Base-by-base conservation (phyloP, 2,888 invertebrate species). In the Pristionchus japonicus region DNA sequence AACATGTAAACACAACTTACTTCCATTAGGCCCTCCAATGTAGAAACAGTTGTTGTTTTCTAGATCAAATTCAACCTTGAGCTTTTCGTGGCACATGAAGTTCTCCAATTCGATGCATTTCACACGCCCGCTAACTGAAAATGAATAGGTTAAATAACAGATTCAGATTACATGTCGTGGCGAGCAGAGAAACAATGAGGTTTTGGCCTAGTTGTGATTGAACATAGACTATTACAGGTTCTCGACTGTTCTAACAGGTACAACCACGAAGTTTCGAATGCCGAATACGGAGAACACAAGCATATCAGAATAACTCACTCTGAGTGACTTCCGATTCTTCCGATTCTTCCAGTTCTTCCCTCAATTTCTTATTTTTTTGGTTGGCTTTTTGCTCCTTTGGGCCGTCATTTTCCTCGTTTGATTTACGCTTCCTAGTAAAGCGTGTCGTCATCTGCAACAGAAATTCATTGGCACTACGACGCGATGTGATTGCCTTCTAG, bases 81-180 rank as follows among this genome's bases (percentile, higher is more conserved):
- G 96, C 93, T 96, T 96, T 64, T 96, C 96, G 94, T 98, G 98
- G 93, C 98, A 98, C 97, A 98, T 98, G 94, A 98, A 98, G 95
- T 98, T 98, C 88, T 96, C 96, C 82, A 98, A 95, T 17, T 92
- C 91, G n/a, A 94, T 90, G 47, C 88, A 88, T 20, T 89, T 88
- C 13, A 93, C 87, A 34, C 91, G 90, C 23, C 93, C 93, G 40
- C 92, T 91, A 11, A 92, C 91, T 89, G 40, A 77, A 90, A 70
- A 61, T 13, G 27, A 61, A 86, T 9, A 23, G 6, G 23, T 20
- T n/a, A 57, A 6, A 43, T 43, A 9, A 43, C 43, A 6, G 43
- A 43, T 43, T 43, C 43, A 43, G 6, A 43, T n/a, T n/a, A n/a
- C n/a, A n/a, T n/a, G n/a, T n/a, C n/a, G n/a, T n/a, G n/a, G n/a